Evolutionary conservation across 2,797 vertebrate genomes (phyloP).

Genomic region (Phoxinus dragarum): DNA sequence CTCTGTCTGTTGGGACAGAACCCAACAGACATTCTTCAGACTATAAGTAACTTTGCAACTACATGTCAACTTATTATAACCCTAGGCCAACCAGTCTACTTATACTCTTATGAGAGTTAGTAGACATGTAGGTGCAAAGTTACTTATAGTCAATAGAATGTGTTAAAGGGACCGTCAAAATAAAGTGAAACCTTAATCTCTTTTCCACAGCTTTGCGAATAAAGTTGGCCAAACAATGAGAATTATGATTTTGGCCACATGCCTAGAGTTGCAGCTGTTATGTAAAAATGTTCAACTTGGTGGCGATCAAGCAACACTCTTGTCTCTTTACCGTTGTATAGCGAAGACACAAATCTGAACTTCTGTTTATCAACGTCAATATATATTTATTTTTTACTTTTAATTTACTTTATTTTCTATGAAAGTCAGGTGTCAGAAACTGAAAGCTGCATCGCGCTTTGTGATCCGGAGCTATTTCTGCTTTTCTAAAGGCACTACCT

Average conservation of each 20-base stretch:
- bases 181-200: neutral
- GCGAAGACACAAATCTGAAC: neutral
- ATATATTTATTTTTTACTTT: neutral
- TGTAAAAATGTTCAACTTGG: neutral
- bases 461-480: neutral
- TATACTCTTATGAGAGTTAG: too few species aligned
- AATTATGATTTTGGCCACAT: neutral
- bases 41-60: too few species aligned
- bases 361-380: neutral
- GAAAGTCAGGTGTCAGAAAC: neutral
- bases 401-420: neutral
- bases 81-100: too few species aligned
- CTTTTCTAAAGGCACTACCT: neutral
- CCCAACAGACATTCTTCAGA: too few species aligned
- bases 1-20: too few species aligned
- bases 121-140: too few species aligned
- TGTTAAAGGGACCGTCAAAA: too few species aligned
- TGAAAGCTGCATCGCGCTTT: neutral
- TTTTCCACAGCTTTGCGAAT: neutral
- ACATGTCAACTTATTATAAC: too few species aligned
- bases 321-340: neutral
- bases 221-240: neutral
- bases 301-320: neutral
- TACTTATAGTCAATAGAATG: too few species aligned
- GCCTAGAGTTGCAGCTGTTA: neutral